Base-by-base conservation (phyloP, 92 coral and sea anemone genomes). In the Umimayanthus kanabou region DNA sequence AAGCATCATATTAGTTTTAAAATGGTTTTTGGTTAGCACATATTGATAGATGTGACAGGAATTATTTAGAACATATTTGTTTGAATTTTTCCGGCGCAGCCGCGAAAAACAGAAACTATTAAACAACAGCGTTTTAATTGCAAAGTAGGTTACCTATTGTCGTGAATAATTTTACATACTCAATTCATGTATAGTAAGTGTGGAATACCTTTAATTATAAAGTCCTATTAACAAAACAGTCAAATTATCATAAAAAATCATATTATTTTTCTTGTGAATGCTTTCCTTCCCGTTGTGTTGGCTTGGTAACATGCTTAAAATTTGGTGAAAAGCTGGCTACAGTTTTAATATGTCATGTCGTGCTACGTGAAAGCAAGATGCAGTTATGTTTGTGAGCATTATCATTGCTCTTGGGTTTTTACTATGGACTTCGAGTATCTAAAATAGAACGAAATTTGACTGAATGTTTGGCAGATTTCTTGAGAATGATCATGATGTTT, bases 231-330 rank as follows among this genome's bases (percentile, higher is more conserved):
- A 14, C 64, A 43, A 82, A 82, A 83, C 65, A 14, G 77, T 71
- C 23, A 83, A 83, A 71, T 83, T 83, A 83, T 76, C 61, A 71
- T 69, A 15, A 55, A 6, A 23, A 49, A 26, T 13, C 9, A 20
- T 80, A 45, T 77, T 80, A 7, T 9, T 53, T 26, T 4, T 6
- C 25, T 16, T 2, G 29, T 26, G 45, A 45, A 83, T 83, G 39
- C 23, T 83, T 83, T 83, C 18, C 76, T 18, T 83, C 65, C 1
- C 61, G 5, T 71, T 26, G 33, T 42, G 64, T 69, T 28, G 22
- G 23, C 79, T 67, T 83, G 87, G 87, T 45, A 83, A 83, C 87
- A 29, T 28, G 45, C 40, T 49, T 30, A 26, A 2, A 23, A 28
- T 9, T n/a, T 18, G 42, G 11, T 64, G 20, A 80, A 39, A 13